These are phyloP conservation scores for Loripinus fragilis DNA, from an alignment of 2,888 invertebrate species.

Conservation along the genomic window DNA sequence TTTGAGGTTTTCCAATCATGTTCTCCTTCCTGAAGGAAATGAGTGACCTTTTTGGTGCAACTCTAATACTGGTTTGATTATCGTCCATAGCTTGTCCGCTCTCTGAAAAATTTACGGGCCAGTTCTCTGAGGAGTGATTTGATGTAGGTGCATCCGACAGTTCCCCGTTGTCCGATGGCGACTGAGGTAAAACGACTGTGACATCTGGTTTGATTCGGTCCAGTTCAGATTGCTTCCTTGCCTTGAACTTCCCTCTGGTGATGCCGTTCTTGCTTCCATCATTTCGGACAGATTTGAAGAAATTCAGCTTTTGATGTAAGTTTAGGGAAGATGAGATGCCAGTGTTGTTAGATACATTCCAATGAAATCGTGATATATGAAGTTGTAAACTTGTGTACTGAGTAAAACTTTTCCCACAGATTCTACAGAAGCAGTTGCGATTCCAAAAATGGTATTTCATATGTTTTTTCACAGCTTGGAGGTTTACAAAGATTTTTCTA, in stretches of 20 bases:
- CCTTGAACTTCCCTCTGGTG: slow-evolving; percentile 12
- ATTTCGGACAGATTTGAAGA: slow-evolving; percentile 37
- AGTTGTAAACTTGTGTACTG: slow-evolving; percentile 82
- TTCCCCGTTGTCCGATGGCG: slow-evolving; percentile 57
- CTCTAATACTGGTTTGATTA: slow-evolving; percentile 64
- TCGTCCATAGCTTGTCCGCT: slow-evolving; percentile 47
- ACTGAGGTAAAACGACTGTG: slow-evolving; percentile 78
- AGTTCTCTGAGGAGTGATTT: slow-evolving; percentile 54
- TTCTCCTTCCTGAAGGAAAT: slow-evolving; percentile 62
- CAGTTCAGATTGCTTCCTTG: slow-evolving; percentile 64
- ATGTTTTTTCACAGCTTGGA: slow-evolving; percentile 48
- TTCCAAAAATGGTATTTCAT: slow-evolving; percentile 48
- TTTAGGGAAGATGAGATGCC: slow-evolving; percentile 18
- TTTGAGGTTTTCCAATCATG: slow-evolving; percentile 34
- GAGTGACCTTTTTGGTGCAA: slow-evolving; percentile 72
- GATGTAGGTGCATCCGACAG: slow-evolving; percentile 47
- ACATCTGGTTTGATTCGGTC: slow-evolving; percentile 76
- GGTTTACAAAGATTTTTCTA: slow-evolving; percentile 41
- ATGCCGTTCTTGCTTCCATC: neutral
- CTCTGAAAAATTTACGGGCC: slow-evolving; percentile 61
- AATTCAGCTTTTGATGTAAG: slow-evolving; percentile 40
- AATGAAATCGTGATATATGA: slow-evolving; percentile 73
- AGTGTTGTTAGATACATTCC: slow-evolving; percentile 43
- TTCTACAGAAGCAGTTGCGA: slow-evolving; percentile 52
- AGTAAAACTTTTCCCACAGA: slow-evolving; percentile 82